These are phyloP conservation scores for Eupithecia subfuscata DNA, from an alignment of 2,888 invertebrate species.

Conservation along the genomic window DNA sequence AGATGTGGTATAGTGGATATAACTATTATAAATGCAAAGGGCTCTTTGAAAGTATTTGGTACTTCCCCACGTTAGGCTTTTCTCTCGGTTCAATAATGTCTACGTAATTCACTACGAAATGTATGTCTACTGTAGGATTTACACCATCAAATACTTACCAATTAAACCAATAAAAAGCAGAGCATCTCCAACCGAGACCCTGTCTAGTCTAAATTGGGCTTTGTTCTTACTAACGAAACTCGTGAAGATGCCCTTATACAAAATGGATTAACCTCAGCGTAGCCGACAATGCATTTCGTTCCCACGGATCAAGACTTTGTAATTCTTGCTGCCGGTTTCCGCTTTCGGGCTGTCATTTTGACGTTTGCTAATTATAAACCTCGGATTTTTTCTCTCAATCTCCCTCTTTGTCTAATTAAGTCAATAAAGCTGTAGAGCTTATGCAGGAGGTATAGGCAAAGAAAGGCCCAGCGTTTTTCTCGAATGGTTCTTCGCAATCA, in stretches of 20 bases:
- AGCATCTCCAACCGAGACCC: conserved; percentile 22
- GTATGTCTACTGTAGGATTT: background rate
- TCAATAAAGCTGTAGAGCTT: no score
- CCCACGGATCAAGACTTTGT: conserved; percentile 54
- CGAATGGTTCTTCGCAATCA: background rate
- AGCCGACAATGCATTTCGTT: conserved; percentile 65
- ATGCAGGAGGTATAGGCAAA: no score
- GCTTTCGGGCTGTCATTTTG: conserved; percentile 33
- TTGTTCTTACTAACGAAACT: conserved; percentile 38
- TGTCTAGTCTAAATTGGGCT: conserved; percentile 42
- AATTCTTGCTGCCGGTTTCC: conserved; percentile 15
- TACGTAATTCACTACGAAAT: background rate
- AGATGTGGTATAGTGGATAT: no score
- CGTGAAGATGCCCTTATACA: conserved; percentile 61
- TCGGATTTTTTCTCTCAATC: background rate
- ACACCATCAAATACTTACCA: background rate
- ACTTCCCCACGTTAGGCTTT: no score
- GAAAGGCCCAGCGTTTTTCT: background rate
- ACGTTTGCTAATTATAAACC: conserved; percentile 21
- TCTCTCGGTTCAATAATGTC: no score
- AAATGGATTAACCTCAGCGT: conserved; percentile 59
- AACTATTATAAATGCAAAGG: no score
- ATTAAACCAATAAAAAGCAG: conserved; percentile 13
- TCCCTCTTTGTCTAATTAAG: no score
- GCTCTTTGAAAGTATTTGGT: no score